Conservation (phyloP, 2,797 vertebrate species). For the Scyliorhinus canicula region DNA sequence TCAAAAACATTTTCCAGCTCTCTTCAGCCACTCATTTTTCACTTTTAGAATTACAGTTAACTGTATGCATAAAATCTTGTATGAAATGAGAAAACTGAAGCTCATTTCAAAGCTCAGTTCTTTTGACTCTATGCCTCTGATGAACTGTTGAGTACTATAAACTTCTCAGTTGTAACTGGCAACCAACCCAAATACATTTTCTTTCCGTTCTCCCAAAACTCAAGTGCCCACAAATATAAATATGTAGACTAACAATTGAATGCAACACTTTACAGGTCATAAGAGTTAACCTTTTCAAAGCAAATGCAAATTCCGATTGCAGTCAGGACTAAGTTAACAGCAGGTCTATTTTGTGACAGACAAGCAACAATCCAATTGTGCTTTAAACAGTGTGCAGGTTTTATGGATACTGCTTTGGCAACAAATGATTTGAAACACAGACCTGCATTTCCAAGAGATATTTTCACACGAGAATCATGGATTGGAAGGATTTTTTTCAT, state of each 20-base stretch:
- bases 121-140: background rate
- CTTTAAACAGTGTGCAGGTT: background rate
- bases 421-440: background rate
- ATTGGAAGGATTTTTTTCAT: background rate
- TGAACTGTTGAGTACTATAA: background rate
- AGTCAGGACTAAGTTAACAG: background rate
- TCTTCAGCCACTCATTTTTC: background rate
- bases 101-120: background rate
- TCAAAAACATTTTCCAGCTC: background rate
- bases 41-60: background rate
- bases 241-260: background rate
- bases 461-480: background rate
- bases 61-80: background rate
- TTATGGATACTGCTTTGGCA: background rate
- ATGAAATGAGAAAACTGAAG: background rate
- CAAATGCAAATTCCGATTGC: background rate
- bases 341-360: background rate
- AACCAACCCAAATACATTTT: background rate
- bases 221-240: background rate
- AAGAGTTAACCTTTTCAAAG: background rate
- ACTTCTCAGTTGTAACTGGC: background rate
- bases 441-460: background rate
- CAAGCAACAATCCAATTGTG: background rate
- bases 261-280: background rate
- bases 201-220: background rate